Base-by-base conservation (phyloP, 1,140 invertebrate genomes). In the Physella acuta region DNA sequence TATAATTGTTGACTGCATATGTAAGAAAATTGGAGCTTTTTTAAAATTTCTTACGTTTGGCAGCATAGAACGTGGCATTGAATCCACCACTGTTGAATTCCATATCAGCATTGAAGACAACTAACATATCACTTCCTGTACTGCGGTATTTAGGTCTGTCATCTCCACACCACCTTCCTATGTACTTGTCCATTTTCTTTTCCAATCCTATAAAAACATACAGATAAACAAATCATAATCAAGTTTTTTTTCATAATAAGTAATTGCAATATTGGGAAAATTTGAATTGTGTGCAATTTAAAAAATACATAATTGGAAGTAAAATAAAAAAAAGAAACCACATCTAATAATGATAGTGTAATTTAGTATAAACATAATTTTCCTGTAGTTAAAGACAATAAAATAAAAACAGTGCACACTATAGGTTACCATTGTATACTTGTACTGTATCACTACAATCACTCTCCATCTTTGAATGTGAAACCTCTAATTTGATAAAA, bases 391-490 rank as follows among this genome's bases (percentile, higher is more conserved):
- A n/a, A n/a, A n/a, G n/a, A n/a, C n/a, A n/a, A n/a, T n/a, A n/a
- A n/a, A n/a, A n/a, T n/a, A n/a, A n/a, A n/a, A n/a, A n/a, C n/a
- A n/a, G n/a, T n/a, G n/a, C n/a, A n/a, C n/a, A n/a, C n/a, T n/a
- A n/a, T n/a, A n/a, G n/a, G n/a, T 51, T n/a, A 72, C 71, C 71
- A 39, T 68, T 58, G 34, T 69, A 72, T 5, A 72, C 71, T 2
- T 51, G 51, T 2, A 72, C 71, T 4, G 39, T 65, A 39, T 72
- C 71, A n/a, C 66, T 68, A 49, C 71, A 72, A 55, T 72, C 71
- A 0, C 56, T 36, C 55, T 72, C 66, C 66, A 72, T 61, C 3
- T 62, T 61, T 2, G 71, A 69, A 8, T 59, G 52, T 11, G 65
- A 17, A 8, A 72, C 71, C 20, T 72, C 61, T n/a, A 69, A 31